These are phyloP conservation scores for Pelodiscus sinensis DNA, from an alignment of 2,113 vertebrate genomes.

Conservation along the genomic window DNA sequence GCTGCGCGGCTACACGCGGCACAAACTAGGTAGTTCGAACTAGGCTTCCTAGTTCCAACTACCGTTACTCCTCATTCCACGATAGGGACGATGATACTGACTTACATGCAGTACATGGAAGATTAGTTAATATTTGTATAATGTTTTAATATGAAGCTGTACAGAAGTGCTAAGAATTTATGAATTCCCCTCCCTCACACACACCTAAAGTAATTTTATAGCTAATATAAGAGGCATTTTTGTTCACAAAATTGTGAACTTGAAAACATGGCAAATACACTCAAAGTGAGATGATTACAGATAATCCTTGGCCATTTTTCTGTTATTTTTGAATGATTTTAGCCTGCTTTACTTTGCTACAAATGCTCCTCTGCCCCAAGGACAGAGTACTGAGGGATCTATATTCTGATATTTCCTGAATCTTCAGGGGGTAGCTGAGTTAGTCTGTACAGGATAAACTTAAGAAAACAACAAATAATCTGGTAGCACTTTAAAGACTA, in stretches of 20 bases:
- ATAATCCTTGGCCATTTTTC: background rate
- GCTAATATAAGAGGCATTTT: background rate
- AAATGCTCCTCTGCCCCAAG: background rate
- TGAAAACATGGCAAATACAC: background rate
- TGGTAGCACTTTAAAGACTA: no score
- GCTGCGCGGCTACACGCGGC: no score
- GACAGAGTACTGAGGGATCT: background rate
- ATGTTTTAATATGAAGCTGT: background rate
- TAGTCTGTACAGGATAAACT: no score
- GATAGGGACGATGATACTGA: background rate
- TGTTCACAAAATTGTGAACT: background rate
- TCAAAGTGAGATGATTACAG: background rate
- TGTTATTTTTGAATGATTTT: background rate
- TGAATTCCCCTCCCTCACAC: background rate
- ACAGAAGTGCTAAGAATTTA: background rate
- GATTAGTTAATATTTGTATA: background rate
- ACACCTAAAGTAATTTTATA: background rate
- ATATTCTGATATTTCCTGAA: background rate
- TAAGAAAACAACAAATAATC: no score
- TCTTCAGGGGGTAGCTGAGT: no score
- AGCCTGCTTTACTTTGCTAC: background rate
- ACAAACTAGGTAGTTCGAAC: no score
- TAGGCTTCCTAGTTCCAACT: no score
- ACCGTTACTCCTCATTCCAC: no score
- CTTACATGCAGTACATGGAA: background rate